These are phyloP conservation scores for Irena cyanogastra DNA, from an alignment of 2,113 vertebrate species.

Conservation along the genomic window DNA sequence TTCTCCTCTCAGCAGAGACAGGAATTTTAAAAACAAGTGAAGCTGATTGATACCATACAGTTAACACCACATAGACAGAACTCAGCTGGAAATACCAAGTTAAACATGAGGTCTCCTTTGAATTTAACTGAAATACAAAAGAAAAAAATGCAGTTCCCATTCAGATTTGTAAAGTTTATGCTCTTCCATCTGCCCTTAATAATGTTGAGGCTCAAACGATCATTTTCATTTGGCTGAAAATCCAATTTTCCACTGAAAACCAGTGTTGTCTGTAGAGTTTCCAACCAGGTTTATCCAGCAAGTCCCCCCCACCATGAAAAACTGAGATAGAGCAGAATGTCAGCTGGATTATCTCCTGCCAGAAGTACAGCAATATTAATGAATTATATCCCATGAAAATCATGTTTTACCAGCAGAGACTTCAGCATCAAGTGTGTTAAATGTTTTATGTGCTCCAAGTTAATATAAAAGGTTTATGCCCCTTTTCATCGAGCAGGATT, in stretches of 20 bases:
- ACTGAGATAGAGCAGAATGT: background rate
- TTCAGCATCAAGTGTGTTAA: background rate
- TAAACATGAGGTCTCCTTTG: background rate
- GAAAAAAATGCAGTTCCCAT: background rate
- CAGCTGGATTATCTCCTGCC: background rate
- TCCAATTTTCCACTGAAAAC: background rate
- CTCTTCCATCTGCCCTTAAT: background rate
- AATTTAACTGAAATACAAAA: background rate
- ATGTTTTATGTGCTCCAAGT: background rate
- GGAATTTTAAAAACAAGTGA: background rate
- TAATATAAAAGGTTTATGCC: constrained; percentile 3
- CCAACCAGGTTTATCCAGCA: background rate
- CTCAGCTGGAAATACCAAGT: background rate
- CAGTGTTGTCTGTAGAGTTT: background rate
- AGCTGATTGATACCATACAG: background rate
- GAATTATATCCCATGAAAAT: background rate
- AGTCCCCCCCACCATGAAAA: background rate
- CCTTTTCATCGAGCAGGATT: constrained; percentile 1
- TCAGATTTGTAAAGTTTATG: background rate
- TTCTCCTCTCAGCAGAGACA: background rate
- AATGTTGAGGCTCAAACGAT: background rate
- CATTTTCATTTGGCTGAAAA: background rate
- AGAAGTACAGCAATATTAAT: background rate
- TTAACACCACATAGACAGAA: background rate
- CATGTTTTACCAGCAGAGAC: background rate